Evolutionary conservation across 1,140 invertebrate genomes (phyloP), one percentile per base, ranked within the genome.

Genomic region (Drosophila repleta): DNA sequence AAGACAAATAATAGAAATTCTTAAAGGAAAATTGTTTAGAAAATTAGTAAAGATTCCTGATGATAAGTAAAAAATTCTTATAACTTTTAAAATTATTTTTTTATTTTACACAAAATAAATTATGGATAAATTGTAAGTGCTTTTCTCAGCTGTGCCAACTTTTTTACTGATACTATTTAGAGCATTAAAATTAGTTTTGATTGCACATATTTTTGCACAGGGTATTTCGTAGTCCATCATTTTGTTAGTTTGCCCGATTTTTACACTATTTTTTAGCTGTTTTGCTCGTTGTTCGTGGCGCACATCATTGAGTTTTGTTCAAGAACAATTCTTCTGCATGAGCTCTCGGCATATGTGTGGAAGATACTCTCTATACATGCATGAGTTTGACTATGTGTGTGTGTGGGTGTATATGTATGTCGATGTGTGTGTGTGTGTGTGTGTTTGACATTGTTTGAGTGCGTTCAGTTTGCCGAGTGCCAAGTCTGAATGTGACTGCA

Each of bases 231-330:
- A 15, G 37, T 66, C 45, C 0, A 8, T 2, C 26, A 13, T 15
- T 11, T 20, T 0, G 0, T 15, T 3, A 18, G 8, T 13, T 7
- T 35, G 2, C 6, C 4, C 37, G 4, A 29, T 18, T 32, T 39
- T 39, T 21, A 39, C 45, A 41, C 4, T 46, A 35, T 43, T 43
- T 49, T 68, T 73, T 51, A 52, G 26, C 53, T 43, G 57, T 48
- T 67, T 71, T 67, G 61, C 53, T 65, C 35, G 52, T 66, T 60
- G 57, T 68, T 62, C 58, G 57, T 32, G 18, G 52, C 29, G 57
- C 52, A 66, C 66, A 62, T 74, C 71, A 74, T 74, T 74, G 71
- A 39, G 46, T 58, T 69, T 63, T 63, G 71, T 74, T 63, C 71
- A 74, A 69, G 71, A 74, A 69, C 66, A 74, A 69, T 74, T 70